Evolutionary conservation across 2,888 invertebrate genomes (phyloP), one percentile per base, ranked within the genome.

Genomic region (Eutolmus rufibarbis): DNA sequence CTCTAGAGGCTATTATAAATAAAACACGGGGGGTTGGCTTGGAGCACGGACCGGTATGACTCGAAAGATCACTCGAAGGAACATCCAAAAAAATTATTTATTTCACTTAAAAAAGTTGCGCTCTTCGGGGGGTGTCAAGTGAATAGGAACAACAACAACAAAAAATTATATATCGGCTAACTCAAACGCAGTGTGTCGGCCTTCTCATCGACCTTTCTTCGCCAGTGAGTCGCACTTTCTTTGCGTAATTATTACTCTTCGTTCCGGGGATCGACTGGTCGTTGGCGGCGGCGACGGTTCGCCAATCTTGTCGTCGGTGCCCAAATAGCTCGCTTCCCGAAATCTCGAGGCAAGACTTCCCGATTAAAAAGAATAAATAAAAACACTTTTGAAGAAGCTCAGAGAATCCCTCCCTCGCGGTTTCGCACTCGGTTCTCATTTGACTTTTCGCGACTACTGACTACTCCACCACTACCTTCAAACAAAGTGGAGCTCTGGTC

Each of bases 51-150:
- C 92, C 92, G 92, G 92, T 90, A 92, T 90, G 89, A 92, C 90
- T 90, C 91, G 91, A 89, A 91, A 91, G 89, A 92, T 90, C 89
- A 90, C 91, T 90, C 92, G 91, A 90, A 92, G 92, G 89, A 92
- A 91, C 92, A 92, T 92, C 91, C 91, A 86, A 86, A 56, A 86
- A 86, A 46, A 46, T 78, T 56, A 56, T 56, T 56, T 46, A 56
- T 66, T 57, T 57, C 86, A 77, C 78, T 86, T 74, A 85, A 74
- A 85, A 85, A 74, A 74, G 85, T 85, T 85, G 85, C 43, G 74
- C 46, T 86, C 86, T 66, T 66, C 14, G 37, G n/a, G 51, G 77
- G 31, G 37, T 37, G 56, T 77, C 77, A 66, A 66, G 12, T 28
- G 23, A 28, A 23, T 12, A 57, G n/a, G 57, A 86, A 86, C 46